These are phyloP conservation scores for Xyrichtys novacula DNA, from an alignment of 2,797 vertebrate genomes.

Conservation along the genomic window DNA sequence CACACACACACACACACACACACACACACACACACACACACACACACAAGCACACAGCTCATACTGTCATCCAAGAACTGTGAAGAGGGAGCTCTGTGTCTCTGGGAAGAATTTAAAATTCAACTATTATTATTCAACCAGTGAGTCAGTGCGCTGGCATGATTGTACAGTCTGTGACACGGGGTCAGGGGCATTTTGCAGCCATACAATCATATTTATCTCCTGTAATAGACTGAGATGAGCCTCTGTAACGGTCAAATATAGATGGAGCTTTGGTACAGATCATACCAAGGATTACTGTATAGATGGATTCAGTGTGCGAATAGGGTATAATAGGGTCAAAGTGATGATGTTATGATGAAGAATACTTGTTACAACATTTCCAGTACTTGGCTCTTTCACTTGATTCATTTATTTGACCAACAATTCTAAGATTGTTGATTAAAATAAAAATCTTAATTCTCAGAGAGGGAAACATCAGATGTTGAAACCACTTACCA, in stretches of 20 bases:
- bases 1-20: constrained; percentile 30
- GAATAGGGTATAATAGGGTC: constrained; percentile 12
- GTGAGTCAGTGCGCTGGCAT: constrained; percentile 42
- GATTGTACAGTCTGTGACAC: constrained; percentile 36
- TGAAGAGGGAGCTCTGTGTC: constrained; percentile 32
- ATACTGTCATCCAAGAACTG: constrained; percentile 42
- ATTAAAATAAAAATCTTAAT: too few species aligned
- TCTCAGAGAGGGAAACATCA: too few species aligned
- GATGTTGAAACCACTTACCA: background rate
- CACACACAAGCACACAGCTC: constrained; percentile 14
- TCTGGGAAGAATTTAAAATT: constrained; percentile 52
- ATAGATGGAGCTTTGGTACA: constrained; percentile 26
- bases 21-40: constrained; percentile 18
- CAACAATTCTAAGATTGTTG: background rate
- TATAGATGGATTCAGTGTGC: background rate
- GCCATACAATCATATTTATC: constrained; percentile 28
- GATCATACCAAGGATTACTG: constrained; percentile 23
- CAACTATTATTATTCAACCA: constrained; percentile 48
- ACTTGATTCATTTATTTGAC: background rate
- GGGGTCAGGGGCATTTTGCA: constrained; percentile 42
- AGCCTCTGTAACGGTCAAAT: constrained; percentile 40
- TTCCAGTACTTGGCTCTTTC: background rate
- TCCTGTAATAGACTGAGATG: constrained; percentile 40
- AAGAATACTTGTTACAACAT: background rate
- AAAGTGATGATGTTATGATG: too few species aligned